A percentile compares a stretch with the other conserved stretches of the same genome.
phyloP scores from a whole-genome alignment of 30 jellyfish, hydroid and myxozoan genomes.

The Aurelia sp. region DNA sequence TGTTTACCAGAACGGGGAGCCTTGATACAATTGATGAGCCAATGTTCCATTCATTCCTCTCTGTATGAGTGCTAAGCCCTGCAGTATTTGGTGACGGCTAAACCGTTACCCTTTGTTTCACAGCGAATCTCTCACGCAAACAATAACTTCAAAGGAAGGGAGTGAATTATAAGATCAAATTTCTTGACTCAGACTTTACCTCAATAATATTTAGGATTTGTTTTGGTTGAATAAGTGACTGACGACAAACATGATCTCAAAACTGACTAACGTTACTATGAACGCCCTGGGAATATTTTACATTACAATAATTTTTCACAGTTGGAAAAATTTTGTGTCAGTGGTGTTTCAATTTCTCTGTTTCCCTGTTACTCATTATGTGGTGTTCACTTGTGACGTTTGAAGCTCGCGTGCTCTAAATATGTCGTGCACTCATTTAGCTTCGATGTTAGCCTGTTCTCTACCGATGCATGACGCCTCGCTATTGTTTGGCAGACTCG shows the following conservation, averaged over 20 bases:
- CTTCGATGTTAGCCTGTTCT: not conserved
- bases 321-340: no score
- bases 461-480: not conserved
- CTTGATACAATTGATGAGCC: not conserved
- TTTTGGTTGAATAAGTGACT: not conserved
- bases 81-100: not conserved
- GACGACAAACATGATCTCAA: not conserved
- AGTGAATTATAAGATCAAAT: not conserved
- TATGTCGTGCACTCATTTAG: not conserved
- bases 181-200: not conserved
- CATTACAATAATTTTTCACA: no score
- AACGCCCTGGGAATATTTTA: no score
- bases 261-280: not conserved
- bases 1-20: not conserved
- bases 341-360: no score
- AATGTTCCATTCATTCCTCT: not conserved
- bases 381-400: no score
- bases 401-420: not conserved
- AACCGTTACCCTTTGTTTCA: conserved; percentile 4
- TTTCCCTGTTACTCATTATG: no score
- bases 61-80: not conserved
- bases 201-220: not conserved
- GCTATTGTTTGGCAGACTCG: not conserved
- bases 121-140: not conserved
- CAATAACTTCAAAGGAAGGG: conserved; percentile 8